phyloP scores from a whole-genome alignment of 2,113 vertebrate species.

The Monarcha castaneiventris region DNA sequence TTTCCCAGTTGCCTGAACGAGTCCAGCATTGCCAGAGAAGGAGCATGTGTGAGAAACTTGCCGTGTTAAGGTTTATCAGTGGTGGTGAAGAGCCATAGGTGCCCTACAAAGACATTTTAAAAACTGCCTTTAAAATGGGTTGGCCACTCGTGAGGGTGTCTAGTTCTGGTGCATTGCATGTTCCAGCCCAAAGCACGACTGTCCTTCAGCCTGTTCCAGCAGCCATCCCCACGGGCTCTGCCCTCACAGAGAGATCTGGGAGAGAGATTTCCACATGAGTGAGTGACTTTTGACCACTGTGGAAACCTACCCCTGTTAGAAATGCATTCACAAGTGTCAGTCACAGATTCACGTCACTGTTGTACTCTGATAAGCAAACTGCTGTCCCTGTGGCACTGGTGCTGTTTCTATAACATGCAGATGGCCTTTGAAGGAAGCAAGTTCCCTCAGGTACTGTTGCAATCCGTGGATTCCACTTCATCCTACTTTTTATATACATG shows the following conservation, averaged over 20 bases:
- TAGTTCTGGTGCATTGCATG: rapidly evolving
- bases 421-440: background rate
- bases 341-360: rapidly evolving
- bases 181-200: background rate
- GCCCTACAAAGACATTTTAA: background rate
- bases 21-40: background rate
- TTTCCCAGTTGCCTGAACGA: background rate
- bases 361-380: background rate
- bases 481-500: background rate
- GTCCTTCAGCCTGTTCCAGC: background rate
- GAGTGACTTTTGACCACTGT: background rate
- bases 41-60: rapidly evolving
- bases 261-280: background rate
- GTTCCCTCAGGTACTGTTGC: background rate
- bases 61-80: background rate
- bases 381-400: background rate
- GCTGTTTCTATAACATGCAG: background rate
- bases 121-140: background rate
- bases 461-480: background rate
- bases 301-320: background rate
- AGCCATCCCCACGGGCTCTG: background rate
- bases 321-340: background rate
- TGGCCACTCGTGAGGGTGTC: rapidly evolving
- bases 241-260: background rate
- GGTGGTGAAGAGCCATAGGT: too few relatives aligned